phyloP scores from a whole-genome alignment of 2,797 vertebrate genomes.

The Borostomias antarcticus region DNA sequence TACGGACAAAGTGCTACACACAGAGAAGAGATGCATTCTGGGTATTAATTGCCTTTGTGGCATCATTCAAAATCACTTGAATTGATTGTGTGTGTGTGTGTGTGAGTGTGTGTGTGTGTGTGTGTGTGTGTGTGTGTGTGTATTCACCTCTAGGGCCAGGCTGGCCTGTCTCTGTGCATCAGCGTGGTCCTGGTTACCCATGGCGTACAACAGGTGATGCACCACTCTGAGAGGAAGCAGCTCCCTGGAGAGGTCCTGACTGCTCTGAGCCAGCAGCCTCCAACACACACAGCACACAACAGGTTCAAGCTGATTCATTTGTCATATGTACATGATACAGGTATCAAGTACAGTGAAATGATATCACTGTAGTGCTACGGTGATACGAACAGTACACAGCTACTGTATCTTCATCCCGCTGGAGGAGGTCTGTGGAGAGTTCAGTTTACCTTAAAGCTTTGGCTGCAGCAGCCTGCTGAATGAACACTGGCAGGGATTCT shows the following conservation, averaged over 20 bases:
- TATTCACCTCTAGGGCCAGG: constrained; percentile 77
- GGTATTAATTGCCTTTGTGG: neutral
- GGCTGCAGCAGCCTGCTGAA: constrained; percentile 83
- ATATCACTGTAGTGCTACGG: no score
- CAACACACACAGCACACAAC: constrained; percentile 16
- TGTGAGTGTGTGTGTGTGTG: constrained; percentile 2
- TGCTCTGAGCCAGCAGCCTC: constrained; percentile 76
- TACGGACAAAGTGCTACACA: constrained; percentile 77
- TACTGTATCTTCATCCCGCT: no score
- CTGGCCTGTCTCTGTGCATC: constrained; percentile 84
- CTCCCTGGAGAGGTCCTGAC: constrained; percentile 69
- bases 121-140: neutral
- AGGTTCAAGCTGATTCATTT: neutral
- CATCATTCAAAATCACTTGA: no score
- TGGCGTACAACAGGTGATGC: constrained; percentile 74
- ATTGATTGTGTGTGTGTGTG: constrained; percentile 20
- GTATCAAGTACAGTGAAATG: no score
- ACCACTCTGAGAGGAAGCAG: constrained; percentile 78
- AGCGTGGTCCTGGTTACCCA: constrained; percentile 81
- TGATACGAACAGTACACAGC: no score
- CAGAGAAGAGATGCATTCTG: constrained; percentile 8
- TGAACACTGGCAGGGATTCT: constrained; percentile 60
- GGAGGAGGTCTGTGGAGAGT: no score
- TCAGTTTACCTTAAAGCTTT: constrained; percentile 74
- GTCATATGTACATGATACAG: neutral